phyloP scores from a whole-genome alignment of 35 echinoderm and acorn worm genomes.

The Apostichopus japonicus region DNA sequence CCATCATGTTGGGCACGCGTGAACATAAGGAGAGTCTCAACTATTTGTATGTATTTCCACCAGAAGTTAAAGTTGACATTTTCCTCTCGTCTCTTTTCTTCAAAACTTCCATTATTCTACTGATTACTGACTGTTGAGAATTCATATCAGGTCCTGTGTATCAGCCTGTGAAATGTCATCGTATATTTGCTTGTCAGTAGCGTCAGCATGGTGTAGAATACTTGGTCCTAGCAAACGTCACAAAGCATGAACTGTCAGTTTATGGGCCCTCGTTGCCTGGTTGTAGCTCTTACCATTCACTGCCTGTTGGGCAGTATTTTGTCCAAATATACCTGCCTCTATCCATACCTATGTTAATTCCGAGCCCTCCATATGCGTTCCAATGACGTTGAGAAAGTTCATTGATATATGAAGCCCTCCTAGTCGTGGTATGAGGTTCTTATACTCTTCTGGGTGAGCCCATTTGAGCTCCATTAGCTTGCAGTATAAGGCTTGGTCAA shows the following conservation, averaged over 20 bases:
- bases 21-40: not conserved
- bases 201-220: too few species aligned
- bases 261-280: conserved; percentile 57
- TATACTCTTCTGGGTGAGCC: conserved; percentile 35
- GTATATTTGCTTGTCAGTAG: too few species aligned
- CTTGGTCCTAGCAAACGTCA: conserved; percentile 62
- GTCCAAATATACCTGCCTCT: conserved; percentile 40
- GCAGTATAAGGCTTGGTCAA: conserved; percentile 62
- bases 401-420: conserved; percentile 71
- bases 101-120: too few species aligned
- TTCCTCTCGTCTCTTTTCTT: not conserved
- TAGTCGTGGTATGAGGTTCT: conserved; percentile 50
- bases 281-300: conserved; percentile 58
- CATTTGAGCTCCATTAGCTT: conserved; percentile 76
- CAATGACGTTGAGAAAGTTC: conserved; percentile 68
- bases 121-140: too few species aligned
- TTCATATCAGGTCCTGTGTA: too few species aligned
- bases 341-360: conserved; percentile 56
- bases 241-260: conserved; percentile 66
- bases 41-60: conserved; percentile 34
- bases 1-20: conserved; percentile 54
- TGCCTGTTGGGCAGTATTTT: conserved; percentile 19
- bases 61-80: conserved; percentile 17
- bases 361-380: conserved; percentile 59
- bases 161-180: too few species aligned